Evolutionary conservation across 2,888 invertebrate genomes (phyloP).

Genomic region (Xestia c-nigrum): DNA sequence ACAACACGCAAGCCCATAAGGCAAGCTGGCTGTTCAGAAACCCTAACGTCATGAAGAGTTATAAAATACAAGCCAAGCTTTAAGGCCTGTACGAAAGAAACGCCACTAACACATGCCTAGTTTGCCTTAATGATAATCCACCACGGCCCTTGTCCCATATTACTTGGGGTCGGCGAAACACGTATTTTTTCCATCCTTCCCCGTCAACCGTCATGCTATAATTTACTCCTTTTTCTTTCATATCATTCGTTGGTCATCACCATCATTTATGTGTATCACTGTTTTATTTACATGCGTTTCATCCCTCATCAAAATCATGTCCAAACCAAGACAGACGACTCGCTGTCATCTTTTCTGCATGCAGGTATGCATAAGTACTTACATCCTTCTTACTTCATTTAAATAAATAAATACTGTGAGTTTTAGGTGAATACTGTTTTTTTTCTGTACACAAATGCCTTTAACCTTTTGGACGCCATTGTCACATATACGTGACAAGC

Average conservation of each 20-base stretch:
- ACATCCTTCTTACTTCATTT: not conserved
- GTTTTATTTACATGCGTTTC: constrained; percentile 6
- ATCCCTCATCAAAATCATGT: not conserved
- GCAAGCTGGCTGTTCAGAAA: no score
- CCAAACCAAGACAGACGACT: not conserved
- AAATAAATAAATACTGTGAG: not conserved
- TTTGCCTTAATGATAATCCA: no score
- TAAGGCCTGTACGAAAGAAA: no score
- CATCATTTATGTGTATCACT: not conserved
- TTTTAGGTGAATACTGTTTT: not conserved
- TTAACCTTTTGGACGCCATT: no score
- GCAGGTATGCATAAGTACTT: not conserved
- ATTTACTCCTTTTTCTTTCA: not conserved
- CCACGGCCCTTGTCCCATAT: no score
- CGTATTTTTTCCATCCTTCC: not conserved
- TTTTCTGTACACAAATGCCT: no score
- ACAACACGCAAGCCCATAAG: no score
- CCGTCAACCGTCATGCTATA: not conserved
- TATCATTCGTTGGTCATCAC: not conserved
- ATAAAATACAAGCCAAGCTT: no score
- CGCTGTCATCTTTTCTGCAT: not conserved
- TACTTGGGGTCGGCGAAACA: not conserved
- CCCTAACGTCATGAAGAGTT: no score
- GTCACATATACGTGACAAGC: no score
- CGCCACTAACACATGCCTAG: no score